phyloP scores from a whole-genome alignment of 2,888 invertebrate species.

The Hypercompe scribonia region DNA sequence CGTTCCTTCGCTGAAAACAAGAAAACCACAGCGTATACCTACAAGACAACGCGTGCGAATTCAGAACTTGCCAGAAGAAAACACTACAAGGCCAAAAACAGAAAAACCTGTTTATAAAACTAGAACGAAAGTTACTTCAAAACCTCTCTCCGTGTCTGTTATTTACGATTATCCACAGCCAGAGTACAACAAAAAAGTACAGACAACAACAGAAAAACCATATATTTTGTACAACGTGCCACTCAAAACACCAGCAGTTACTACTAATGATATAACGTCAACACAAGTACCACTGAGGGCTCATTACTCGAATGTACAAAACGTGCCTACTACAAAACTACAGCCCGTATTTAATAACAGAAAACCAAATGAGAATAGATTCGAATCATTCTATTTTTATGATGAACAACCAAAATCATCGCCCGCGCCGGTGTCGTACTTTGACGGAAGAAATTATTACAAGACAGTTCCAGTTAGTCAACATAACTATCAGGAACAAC shows the following conservation, averaged over 20 bases:
- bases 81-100: slow-evolving; percentile 74
- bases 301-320: slow-evolving; percentile 87
- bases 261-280: slow-evolving; percentile 81
- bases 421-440: slow-evolving; percentile 84
- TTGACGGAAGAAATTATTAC: slow-evolving; percentile 81
- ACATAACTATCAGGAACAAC: slow-evolving; percentile 64
- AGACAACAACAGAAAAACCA: slow-evolving; percentile 81
- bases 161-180: slow-evolving; percentile 81
- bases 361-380: slow-evolving; percentile 77
- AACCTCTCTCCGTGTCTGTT: slow-evolving; percentile 81
- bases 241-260: slow-evolving; percentile 68
- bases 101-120: slow-evolving; percentile 81
- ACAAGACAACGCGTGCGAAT: slow-evolving; percentile 79
- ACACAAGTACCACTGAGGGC: slow-evolving; percentile 88
- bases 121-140: slow-evolving; percentile 81
- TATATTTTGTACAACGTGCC: slow-evolving; percentile 84
- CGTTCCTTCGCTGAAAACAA: slow-evolving; percentile 72
- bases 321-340: slow-evolving; percentile 84
- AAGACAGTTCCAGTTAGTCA: slow-evolving; percentile 72
- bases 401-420: slow-evolving; percentile 88
- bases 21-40: slow-evolving; percentile 77
- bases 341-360: slow-evolving; percentile 81
- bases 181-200: slow-evolving; percentile 76
- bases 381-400: slow-evolving; percentile 89
- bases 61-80: slow-evolving; percentile 76